Percentiles rank a stretch among this genome's conserved stretches.
These are phyloP conservation scores for Crotalus tigris DNA, from an alignment of 2,113 vertebrate species.

Conservation along the genomic window DNA sequence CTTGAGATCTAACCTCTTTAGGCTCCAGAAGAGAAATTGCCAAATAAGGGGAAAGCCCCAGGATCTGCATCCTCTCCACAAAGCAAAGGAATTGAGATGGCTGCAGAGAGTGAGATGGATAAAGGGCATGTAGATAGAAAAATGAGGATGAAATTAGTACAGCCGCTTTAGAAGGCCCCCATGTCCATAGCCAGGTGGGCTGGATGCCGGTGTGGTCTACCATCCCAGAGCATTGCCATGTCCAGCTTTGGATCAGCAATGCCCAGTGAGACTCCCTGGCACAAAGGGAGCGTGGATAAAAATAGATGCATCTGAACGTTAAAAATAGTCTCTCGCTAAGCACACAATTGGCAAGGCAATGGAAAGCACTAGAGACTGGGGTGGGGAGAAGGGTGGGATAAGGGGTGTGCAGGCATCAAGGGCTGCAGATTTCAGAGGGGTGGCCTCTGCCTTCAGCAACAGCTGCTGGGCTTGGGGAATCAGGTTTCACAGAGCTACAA, in stretches of 20 bases:
- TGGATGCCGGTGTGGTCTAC: neutral
- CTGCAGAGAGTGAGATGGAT: neutral
- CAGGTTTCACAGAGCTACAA: neutral
- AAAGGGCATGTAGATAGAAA: neutral
- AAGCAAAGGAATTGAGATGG: neutral
- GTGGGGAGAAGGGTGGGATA: too few species aligned
- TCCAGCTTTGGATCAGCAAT: neutral
- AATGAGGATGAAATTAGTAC: neutral
- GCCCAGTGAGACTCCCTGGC: neutral
- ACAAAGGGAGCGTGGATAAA: neutral
- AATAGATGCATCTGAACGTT: slow-evolving; percentile 16
- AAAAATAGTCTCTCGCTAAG: slow-evolving; percentile 7
- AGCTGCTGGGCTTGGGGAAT: neutral
- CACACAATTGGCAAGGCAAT: slow-evolving; percentile 8
- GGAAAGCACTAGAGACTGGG: neutral
- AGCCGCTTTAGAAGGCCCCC: too few species aligned
- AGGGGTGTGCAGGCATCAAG: neutral
- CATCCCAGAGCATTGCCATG: neutral
- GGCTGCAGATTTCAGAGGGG: neutral
- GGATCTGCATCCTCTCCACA: neutral
- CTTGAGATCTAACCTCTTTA: neutral
- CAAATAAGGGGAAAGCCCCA: slow-evolving; percentile 26
- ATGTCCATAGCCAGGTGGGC: neutral
- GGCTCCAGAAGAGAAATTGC: slow-evolving; percentile 16
- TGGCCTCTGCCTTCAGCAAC: neutral